Percentiles rank a stretch among this genome's conserved stretches.
Evolutionary conservation across 2,797 vertebrate genomes (phyloP).

Genomic region (Ctenopoma multispine): DNA sequence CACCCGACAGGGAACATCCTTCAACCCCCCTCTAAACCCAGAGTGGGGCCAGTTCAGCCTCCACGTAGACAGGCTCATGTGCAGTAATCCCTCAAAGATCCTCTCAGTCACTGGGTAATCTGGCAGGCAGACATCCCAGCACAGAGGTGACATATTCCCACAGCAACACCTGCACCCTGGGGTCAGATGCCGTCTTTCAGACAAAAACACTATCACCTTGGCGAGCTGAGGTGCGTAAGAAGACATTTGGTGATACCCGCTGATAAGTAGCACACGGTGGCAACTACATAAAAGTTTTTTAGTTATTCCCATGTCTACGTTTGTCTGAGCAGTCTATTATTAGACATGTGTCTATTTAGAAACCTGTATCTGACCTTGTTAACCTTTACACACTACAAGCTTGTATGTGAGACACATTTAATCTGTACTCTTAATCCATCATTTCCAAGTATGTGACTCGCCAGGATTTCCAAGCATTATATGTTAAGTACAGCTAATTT

Average conservation of each 20-base stretch:
- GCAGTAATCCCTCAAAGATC: conserved; percentile 77
- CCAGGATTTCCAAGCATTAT: conserved; percentile 16
- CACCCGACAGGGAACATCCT: conserved; percentile 31
- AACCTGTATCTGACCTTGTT: conserved; percentile 42
- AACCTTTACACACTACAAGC: conserved; percentile 21
- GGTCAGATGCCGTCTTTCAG: not conserved
- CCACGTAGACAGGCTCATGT: conserved; percentile 73
- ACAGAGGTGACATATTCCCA: conserved; percentile 23
- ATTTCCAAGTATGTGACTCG: conserved; percentile 53
- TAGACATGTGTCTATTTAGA: not conserved
- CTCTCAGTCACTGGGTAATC: conserved; percentile 73
- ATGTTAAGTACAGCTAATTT: conserved; percentile 15
- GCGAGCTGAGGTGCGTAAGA: not conserved
- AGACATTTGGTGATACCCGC: not conserved
- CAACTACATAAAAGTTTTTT: too few relatives aligned
- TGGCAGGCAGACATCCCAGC: conserved; percentile 56
- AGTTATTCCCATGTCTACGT: not conserved
- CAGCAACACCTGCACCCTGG: conserved; percentile 14
- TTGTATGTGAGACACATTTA: conserved; percentile 59
- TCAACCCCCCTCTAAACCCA: conserved; percentile 1
- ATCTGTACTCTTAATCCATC: conserved; percentile 72
- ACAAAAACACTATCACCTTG: not conserved
- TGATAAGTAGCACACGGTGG: not conserved
- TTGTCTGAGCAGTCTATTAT: not conserved
- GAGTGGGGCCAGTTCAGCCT: conserved; percentile 57